phyloP scores from a whole-genome alignment of 2,888 invertebrate species.

The Taenaris catops region DNA sequence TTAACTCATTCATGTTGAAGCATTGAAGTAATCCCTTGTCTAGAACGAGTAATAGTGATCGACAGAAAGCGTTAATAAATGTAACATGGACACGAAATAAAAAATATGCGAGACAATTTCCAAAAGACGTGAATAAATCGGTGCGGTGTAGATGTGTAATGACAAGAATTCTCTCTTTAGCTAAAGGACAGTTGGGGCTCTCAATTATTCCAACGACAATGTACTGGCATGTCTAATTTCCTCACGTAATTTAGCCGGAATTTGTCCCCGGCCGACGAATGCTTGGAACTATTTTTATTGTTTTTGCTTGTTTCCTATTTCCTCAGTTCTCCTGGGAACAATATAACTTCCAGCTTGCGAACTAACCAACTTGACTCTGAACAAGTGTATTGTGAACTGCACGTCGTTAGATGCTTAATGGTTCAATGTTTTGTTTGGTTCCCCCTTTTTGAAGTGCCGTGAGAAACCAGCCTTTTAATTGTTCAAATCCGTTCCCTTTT shows the following conservation, averaged over 20 bases:
- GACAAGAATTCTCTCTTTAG: constrained; percentile 40
- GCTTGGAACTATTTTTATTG: constrained; percentile 74
- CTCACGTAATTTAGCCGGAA: constrained; percentile 76
- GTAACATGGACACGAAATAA: no score
- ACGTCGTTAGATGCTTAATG: constrained; percentile 44
- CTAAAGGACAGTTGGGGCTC: constrained; percentile 39
- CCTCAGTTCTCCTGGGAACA: constrained; percentile 59
- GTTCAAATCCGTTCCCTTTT: no score
- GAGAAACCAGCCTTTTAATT: no score
- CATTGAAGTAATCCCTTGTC: no score
- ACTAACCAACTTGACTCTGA: constrained; percentile 59
- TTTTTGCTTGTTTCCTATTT: constrained; percentile 75
- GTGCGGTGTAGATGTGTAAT: constrained; percentile 5
- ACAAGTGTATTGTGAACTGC: constrained; percentile 69
- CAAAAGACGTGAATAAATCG: constrained; percentile 8
- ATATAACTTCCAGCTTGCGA: constrained; percentile 62
- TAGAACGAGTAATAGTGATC: no score
- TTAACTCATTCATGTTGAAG: no score
- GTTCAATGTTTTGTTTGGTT: constrained; percentile 34
- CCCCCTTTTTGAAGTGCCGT: constrained; percentile 18
- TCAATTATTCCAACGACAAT: constrained; percentile 67
- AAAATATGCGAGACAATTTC: no score
- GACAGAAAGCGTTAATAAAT: no score
- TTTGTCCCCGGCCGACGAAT: constrained; percentile 65
- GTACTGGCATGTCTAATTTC: constrained; percentile 76